Evolutionary conservation across 2,113 vertebrate species (phyloP), one percentile per base, ranked within the genome.

Genomic region (Myrmecobius fasciatus): DNA sequence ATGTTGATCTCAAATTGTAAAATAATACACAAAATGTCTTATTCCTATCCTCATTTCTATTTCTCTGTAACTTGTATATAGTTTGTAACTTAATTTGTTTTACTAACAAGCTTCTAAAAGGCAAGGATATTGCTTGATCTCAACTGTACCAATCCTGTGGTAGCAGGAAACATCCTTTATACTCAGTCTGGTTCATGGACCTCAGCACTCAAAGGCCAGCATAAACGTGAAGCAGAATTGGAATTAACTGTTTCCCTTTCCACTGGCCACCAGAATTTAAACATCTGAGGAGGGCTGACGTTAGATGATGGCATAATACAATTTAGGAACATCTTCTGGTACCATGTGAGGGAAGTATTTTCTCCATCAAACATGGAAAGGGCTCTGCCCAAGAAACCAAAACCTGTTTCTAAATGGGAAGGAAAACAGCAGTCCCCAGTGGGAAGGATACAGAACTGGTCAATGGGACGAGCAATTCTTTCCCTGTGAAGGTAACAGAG

Each of bases 361-460:
- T 95, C 91, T 91, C 31, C 93, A 96, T 88, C 51, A 53, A 51
- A 31, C 7, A n/a, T 7, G 20, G 10, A 24, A 5, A 4, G n/a
- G 4, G n/a, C 31, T 83, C 17, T 88, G 91, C 31, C 1, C 11
- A 0, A 52, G 25, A 93, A 91, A 96, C 52, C 26, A 94, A 95
- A 56, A 90, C 7, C 9, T 2, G 26, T 83, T 43, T 47, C 52
- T 67, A 28, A 2, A 6, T 11, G n/a, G 8, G 60, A 49, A 52
- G 22, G 24, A 67, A 11, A 54, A 31, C 25, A 91, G 51, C 54
- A 53, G 75, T 91, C 95, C 91, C 67, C 56, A 51, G 43, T 31
- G 60, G 89, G 91, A 99, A 99, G 99, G 99, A 99, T 99, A 99
- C 99, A 97, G 99, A 99, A 97, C 99, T 99, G 95, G 99, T 99